A percentile compares a stretch with the other conserved stretches of the same genome.
Evolutionary conservation across 53 echinoderm and acorn worm genomes (phyloP).

Genomic region (Holothuria scabra): DNA sequence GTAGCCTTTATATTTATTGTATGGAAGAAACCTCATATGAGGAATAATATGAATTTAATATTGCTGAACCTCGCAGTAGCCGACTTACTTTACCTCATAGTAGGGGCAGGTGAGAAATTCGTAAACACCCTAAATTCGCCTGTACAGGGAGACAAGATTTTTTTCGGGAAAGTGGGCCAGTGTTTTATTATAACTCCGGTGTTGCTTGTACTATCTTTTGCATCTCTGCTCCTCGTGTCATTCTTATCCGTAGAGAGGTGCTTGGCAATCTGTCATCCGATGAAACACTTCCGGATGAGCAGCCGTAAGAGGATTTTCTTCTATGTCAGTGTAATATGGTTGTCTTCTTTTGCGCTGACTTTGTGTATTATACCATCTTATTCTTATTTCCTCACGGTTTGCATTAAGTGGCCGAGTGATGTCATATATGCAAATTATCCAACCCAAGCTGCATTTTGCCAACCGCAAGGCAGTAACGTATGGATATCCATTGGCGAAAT

Average conservation of each 20-base stretch:
- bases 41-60: constrained; percentile 42
- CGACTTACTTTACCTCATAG: constrained; percentile 27
- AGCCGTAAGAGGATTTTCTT: background rate
- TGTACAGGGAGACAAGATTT: background rate
- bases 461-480: background rate
- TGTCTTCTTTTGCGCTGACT: background rate
- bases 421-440: background rate
- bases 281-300: background rate
- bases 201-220: background rate
- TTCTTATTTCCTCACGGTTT: background rate
- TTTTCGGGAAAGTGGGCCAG: background rate
- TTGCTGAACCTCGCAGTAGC: constrained; percentile 50
- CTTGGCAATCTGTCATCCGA: background rate
- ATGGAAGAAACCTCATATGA: background rate
- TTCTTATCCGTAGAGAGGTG: too few species aligned
- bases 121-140: background rate
- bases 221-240: background rate
- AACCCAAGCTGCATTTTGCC: background rate
- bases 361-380: background rate
- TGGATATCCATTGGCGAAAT: background rate
- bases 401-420: background rate
- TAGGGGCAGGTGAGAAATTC: background rate
- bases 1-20: background rate
- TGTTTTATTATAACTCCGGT: background rate
- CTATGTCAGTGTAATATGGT: background rate